Evolutionary conservation across 2,888 invertebrate species (phyloP).

Genomic region (Chaetogeoica ovagalla): DNA sequence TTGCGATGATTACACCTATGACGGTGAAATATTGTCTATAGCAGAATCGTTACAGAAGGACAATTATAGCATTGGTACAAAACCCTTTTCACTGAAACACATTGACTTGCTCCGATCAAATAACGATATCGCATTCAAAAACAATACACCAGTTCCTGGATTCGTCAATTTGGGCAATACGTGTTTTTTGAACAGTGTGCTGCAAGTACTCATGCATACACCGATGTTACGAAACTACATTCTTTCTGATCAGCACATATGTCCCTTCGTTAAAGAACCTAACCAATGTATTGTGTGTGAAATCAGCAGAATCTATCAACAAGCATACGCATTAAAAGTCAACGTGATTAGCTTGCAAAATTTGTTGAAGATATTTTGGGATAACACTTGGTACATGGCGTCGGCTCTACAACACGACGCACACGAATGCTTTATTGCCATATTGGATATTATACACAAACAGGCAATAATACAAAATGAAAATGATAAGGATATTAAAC

Average conservation of each 20-base stretch:
- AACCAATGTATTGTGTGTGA: constrained; percentile 92
- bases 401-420: constrained; percentile 97
- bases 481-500: constrained; percentile 59
- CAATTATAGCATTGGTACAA: constrained; percentile 7
- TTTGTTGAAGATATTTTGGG: constrained; percentile 92
- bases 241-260: constrained; percentile 84
- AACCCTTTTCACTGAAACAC: constrained; percentile 1
- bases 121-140: constrained; percentile 39
- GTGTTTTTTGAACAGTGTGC: constrained; percentile 98
- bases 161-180: constrained; percentile 95
- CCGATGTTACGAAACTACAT: constrained; percentile 94
- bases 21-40: constrained; percentile 56
- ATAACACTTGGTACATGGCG: constrained; percentile 90
- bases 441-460: constrained; percentile 87
- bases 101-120: constrained; percentile 22
- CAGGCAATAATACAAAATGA: constrained; percentile 65
- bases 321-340: constrained; percentile 58
- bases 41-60: constrained; percentile 7
- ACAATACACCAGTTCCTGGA: constrained; percentile 68
- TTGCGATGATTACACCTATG: constrained; percentile 83
- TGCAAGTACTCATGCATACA: constrained; percentile 90
- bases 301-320: constrained; percentile 93
- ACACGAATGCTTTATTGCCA: constrained; percentile 97
- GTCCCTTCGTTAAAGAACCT: constrained; percentile 63
- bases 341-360: constrained; percentile 67